Conservation (phyloP, 2,113 vertebrate genomes). For the Lophura nycthemera region DNA sequence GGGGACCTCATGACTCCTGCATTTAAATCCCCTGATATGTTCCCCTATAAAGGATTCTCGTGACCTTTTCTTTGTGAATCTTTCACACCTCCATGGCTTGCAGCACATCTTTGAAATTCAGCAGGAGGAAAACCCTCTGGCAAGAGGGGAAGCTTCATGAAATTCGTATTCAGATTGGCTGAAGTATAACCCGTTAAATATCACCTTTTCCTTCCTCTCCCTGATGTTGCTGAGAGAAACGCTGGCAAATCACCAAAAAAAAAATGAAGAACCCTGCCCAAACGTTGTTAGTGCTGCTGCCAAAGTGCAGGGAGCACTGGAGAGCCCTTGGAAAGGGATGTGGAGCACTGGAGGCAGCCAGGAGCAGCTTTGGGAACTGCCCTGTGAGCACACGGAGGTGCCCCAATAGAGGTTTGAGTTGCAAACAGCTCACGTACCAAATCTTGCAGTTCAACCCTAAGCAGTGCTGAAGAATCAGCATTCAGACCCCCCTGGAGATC, state of each 20-base stretch:
- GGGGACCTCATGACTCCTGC: background rate
- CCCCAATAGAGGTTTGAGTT: background rate
- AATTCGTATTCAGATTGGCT: background rate
- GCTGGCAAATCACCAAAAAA: background rate
- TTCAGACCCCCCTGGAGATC: background rate
- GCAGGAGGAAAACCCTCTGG: background rate
- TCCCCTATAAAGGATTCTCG: background rate
- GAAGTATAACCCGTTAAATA: background rate
- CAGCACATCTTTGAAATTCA: slow-evolving; percentile 30
- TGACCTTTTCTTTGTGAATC: slow-evolving; percentile 26
- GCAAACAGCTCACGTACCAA: background rate
- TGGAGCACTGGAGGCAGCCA: rapidly evolving
- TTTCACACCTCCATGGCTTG: background rate
- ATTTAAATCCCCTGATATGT: background rate
- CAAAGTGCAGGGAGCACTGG: background rate
- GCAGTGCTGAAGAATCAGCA: background rate
- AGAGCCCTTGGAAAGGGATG: background rate
- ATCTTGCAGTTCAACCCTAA: background rate
- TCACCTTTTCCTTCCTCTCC: background rate
- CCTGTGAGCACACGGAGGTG: background rate
- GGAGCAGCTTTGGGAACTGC: background rate
- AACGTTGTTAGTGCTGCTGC: background rate
- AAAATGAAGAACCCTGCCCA: background rate
- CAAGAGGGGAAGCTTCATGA: background rate
- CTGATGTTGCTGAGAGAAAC: background rate